phyloP scores from a whole-genome alignment of 1,140 invertebrate species.

The Ostrea edulis region DNA sequence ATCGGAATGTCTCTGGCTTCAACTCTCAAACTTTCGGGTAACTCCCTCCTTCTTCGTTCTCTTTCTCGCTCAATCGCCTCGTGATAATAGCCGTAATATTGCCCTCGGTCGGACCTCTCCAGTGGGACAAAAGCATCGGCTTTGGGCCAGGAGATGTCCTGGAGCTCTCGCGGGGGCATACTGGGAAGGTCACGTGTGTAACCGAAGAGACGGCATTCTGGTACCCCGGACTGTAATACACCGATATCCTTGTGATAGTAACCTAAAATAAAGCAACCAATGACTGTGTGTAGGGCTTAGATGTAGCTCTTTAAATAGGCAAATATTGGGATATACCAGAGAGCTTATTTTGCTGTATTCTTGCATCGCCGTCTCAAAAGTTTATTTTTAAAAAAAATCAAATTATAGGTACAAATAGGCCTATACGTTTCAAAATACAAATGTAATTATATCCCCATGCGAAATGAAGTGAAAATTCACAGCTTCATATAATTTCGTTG shows the following conservation, averaged over 20 bases:
- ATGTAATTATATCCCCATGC: no score
- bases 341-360: no score
- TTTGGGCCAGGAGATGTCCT: constrained; percentile 72
- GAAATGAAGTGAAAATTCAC: no score
- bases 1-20: constrained; percentile 66
- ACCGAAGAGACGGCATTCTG: constrained; percentile 66
- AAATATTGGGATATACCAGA: no score
- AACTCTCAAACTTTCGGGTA: constrained; percentile 62
- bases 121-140: constrained; percentile 66
- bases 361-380: no score
- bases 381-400: no score
- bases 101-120: constrained; percentile 64
- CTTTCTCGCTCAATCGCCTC: constrained; percentile 68
- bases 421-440: no score
- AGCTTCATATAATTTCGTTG: no score
- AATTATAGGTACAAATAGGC: no score
- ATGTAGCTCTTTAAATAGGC: no score
- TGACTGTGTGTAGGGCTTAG: neutral
- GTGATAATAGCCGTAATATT: constrained; percentile 76
- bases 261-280: constrained; percentile 56
- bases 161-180: constrained; percentile 70
- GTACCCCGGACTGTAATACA: constrained; percentile 63
- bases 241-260: constrained; percentile 70
- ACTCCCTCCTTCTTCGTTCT: constrained; percentile 60
- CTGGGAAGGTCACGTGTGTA: constrained; percentile 71